Evolutionary conservation across 2,797 vertebrate species (phyloP), one percentile per base, ranked within the genome.

Genomic region (Thalassophryne amazonica): DNA sequence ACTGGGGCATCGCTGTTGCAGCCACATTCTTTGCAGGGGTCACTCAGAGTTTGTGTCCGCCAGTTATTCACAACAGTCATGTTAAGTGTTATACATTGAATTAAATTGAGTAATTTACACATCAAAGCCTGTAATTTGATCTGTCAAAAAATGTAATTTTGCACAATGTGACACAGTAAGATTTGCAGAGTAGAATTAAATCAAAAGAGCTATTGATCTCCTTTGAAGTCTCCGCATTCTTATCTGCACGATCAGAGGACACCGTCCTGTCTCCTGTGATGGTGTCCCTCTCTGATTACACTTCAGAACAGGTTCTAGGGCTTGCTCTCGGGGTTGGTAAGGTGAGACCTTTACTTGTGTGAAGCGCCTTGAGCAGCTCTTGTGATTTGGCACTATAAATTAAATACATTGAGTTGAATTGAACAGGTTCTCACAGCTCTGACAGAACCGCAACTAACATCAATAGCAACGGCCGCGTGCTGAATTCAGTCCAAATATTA

Each of bases 11-110:
- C 18, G 4, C 16, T 16, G 19, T 12, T 27, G 25, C 17, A n/a
- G 22, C 31, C 12, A 4, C 31, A 37, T 45, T 40, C 23, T 43
- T 18, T 34, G 17, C 15, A 9, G 37, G n/a, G 25, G 35, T 60
- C 51, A 25, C 17, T 30, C 6, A 2, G 20, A 3, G 1, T 24
- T 50, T 58, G 13, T 30, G 30, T 40, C 39, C 24, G 43, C 22
- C 35, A 8, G 25, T 20, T 50, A 27, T 36, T 69, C 24, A 21
- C 3, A 7, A 7, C 3, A 0, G 43, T 35, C 20, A 17, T 6
- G 3, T 25, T 21, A 29, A 21, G 48, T 16, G 30, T 25, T 11
- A 24, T 18, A 55, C 31, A 60, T 57, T 40, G 39, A 64, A 37
- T 51, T 31, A 43, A 53, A 53, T 35, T 13, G 14, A 20, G 3